Conservation (phyloP, 2,888 invertebrate genomes). For the Galerucella calmariensis region DNA sequence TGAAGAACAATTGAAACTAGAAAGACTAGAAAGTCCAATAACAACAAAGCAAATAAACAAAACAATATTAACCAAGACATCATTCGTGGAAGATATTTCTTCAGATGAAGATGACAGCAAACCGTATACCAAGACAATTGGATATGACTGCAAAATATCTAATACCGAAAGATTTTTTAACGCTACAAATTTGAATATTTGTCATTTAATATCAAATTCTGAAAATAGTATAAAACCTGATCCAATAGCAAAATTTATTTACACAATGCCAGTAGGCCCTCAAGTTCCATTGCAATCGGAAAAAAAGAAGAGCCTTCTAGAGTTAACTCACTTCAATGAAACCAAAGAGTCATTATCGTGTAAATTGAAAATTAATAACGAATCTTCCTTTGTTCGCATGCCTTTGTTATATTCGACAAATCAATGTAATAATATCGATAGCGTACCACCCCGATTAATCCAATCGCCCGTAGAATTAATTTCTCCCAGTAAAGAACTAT, state of each 20-base stretch:
- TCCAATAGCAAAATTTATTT: background rate
- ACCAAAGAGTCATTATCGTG: slow-evolving; percentile 1
- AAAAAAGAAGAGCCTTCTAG: background rate
- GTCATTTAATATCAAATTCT: background rate
- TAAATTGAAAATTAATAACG: slow-evolving; percentile 4
- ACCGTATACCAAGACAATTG: background rate
- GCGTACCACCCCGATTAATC: background rate
- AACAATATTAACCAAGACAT: background rate
- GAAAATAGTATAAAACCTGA: background rate
- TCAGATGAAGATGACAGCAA: slow-evolving; percentile 32
- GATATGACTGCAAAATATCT: background rate
- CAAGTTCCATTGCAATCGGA: background rate
- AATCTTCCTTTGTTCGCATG: slow-evolving; percentile 8
- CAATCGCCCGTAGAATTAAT: slow-evolving; percentile 18
- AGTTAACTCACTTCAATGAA: background rate
- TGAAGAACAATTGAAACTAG: background rate
- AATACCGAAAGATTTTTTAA: background rate
- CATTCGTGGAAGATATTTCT: slow-evolving; percentile 36
- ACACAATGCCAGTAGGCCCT: slow-evolving; percentile 10
- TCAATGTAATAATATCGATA: background rate
- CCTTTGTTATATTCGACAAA: background rate
- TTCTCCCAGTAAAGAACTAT: background rate
- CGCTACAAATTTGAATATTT: background rate
- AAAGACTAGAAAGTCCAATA: background rate
- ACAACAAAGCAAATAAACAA: background rate